Percentiles rank a stretch among this genome's conserved stretches.
These are phyloP conservation scores for Anodontia alba DNA, from an alignment of 2,888 invertebrate species.

Conservation along the genomic window DNA sequence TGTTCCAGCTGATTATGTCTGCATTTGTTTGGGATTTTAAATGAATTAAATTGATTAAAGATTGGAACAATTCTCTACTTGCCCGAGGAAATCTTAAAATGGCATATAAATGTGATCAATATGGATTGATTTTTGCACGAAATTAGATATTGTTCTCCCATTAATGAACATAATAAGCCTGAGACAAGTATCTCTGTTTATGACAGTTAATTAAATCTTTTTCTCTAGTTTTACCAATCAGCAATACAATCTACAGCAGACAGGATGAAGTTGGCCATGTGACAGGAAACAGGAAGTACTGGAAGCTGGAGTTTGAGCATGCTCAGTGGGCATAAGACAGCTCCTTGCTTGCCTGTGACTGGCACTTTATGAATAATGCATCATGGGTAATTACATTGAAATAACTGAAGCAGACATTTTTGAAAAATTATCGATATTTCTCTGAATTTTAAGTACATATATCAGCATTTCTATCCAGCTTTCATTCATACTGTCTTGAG, in stretches of 20 bases:
- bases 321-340: constrained; percentile 27
- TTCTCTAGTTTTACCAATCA: constrained; percentile 28
- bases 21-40: constrained; percentile 15
- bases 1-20: neutral
- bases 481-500: neutral
- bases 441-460: constrained; percentile 2
- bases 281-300: constrained; percentile 57
- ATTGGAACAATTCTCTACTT: constrained; percentile 2
- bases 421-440: constrained; percentile 12
- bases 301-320: constrained; percentile 46
- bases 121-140: constrained; percentile 23
- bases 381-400: constrained; percentile 14
- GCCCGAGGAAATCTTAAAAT: constrained; percentile 1
- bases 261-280: constrained; percentile 44
- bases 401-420: constrained; percentile 20
- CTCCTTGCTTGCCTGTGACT: constrained; percentile 36
- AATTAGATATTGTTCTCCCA: constrained; percentile 26
- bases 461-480: constrained; percentile 6
- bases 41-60: constrained; percentile 17
- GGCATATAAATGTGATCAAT: constrained; percentile 13
- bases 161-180: constrained; percentile 20
- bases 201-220: constrained; percentile 55
- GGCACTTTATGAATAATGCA: constrained; percentile 38
- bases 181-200: constrained; percentile 35
- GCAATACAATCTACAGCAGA: constrained; percentile 32